Percentiles rank a stretch among this genome's conserved stretches.
These are phyloP conservation scores for Helicolenus hilgendorfi DNA, from an alignment of 2,797 vertebrate genomes.

Conservation along the genomic window DNA sequence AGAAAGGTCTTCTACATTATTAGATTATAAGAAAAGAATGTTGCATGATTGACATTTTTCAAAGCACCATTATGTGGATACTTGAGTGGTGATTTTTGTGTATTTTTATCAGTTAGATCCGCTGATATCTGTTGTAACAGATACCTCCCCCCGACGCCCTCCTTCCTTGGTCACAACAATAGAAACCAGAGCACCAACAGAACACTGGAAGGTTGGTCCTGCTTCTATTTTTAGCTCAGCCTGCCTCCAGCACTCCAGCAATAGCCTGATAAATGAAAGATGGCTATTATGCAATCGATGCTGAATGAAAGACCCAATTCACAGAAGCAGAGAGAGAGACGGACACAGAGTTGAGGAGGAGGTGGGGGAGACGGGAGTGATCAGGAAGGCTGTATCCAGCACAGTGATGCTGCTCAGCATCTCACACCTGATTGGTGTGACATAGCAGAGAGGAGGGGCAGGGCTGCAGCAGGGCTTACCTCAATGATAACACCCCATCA, in stretches of 20 bases:
- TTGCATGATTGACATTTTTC: neutral
- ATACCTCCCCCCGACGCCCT: neutral
- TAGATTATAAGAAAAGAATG: neutral
- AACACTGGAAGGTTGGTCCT: slow-evolving; percentile 39
- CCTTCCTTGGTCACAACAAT: slow-evolving; percentile 40
- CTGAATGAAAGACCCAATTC: slow-evolving; percentile 73
- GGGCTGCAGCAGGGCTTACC: slow-evolving; percentile 74
- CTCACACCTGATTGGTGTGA: slow-evolving; percentile 75
- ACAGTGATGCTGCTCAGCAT: slow-evolving; percentile 65
- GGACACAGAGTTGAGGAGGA: neutral
- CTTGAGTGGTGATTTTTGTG: neutral
- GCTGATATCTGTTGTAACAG: neutral
- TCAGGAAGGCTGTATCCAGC: slow-evolving; percentile 66
- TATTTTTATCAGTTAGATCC: slow-evolving; percentile 6
- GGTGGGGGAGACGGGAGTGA: neutral
- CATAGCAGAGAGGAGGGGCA: slow-evolving; percentile 2
- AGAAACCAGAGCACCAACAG: slow-evolving; percentile 50
- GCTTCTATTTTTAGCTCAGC: slow-evolving; percentile 75
- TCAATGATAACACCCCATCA: slow-evolving; percentile 53
- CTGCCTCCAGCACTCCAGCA: slow-evolving; percentile 64
- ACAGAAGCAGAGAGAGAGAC: slow-evolving; percentile 51
- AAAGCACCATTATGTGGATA: neutral
- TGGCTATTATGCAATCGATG: slow-evolving; percentile 78
- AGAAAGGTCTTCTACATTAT: neutral
- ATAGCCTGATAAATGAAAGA: slow-evolving; percentile 80